Evolutionary conservation across 2,888 invertebrate genomes (phyloP).

Genomic region (Exocentrus adspersus): DNA sequence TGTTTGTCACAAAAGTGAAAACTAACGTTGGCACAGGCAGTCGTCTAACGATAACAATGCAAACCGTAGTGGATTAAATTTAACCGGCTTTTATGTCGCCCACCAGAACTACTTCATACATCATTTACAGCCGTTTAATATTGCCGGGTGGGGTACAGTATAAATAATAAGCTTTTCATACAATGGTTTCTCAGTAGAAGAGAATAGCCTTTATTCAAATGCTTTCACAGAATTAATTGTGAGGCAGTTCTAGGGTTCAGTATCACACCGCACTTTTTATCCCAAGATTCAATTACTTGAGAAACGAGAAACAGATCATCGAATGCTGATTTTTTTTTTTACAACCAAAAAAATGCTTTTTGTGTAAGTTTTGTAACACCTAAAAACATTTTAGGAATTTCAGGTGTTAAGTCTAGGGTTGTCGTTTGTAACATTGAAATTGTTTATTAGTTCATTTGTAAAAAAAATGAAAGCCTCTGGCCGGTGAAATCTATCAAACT

Average conservation of each 20-base stretch:
- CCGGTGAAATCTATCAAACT: background rate
- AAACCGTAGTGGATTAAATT: conserved; percentile 19
- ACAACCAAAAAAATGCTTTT: too few species aligned
- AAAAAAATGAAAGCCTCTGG: too few species aligned
- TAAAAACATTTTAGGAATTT: too few species aligned
- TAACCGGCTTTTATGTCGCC: conserved; percentile 25
- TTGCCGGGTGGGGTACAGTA: background rate
- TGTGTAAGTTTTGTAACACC: too few species aligned
- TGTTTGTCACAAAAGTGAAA: conserved; percentile 26
- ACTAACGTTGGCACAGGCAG: conserved; percentile 12
- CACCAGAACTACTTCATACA: conserved; percentile 19
- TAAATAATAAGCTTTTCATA: conserved; percentile 1
- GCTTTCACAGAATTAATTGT: background rate
- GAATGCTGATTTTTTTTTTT: too few species aligned
- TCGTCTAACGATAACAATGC: conserved; percentile 13
- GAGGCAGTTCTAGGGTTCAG: too few species aligned
- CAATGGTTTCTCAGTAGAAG: background rate
- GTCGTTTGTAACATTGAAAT: background rate
- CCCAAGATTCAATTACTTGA: too few species aligned
- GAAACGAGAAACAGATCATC: too few species aligned
- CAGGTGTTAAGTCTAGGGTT: too few species aligned
- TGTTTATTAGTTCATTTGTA: background rate
- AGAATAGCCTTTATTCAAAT: background rate
- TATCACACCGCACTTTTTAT: too few species aligned
- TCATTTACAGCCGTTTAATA: conserved; percentile 19